Evolutionary conservation across 1,140 invertebrate genomes (phyloP).

Genomic region (Papilio dardanus): DNA sequence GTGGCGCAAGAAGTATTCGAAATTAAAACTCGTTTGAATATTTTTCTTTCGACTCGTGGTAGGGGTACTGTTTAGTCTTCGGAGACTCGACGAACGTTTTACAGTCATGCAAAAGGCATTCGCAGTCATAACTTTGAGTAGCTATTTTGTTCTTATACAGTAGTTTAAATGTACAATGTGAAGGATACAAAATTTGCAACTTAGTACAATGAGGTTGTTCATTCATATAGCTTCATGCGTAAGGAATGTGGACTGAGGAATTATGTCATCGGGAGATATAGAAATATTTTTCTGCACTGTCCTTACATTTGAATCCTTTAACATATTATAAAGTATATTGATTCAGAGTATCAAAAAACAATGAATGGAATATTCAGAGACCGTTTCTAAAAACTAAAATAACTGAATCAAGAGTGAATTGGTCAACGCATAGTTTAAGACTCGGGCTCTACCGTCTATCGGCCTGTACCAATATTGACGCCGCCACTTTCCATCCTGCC

Average conservation of each 20-base stretch:
- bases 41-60: slow-evolving; percentile 31
- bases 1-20: not conserved
- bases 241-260: not conserved
- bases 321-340: not conserved
- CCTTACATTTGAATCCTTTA: not conserved
- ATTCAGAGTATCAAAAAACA: not conserved
- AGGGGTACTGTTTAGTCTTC: slow-evolving; percentile 38
- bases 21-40: slow-evolving; percentile 18
- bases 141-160: slow-evolving; percentile 24
- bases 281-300: not conserved
- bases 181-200: slow-evolving; percentile 13
- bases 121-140: slow-evolving; percentile 34
- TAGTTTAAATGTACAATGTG: slow-evolving; percentile 29
- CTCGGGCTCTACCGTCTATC: slow-evolving; percentile 32
- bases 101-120: slow-evolving; percentile 42
- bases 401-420: slow-evolving; percentile 10
- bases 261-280: slow-evolving; percentile 25
- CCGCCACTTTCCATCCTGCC: slow-evolving; percentile 48
- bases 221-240: slow-evolving; percentile 4
- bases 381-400: not conserved
- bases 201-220: slow-evolving; percentile 16
- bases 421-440: not conserved
- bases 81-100: slow-evolving; percentile 31
- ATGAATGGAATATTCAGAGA: not conserved
- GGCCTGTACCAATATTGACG: slow-evolving; percentile 50